Evolutionary conservation across 2,797 vertebrate species (phyloP), one percentile per base, ranked within the genome.

Genomic region (Myotis myotis): DNA sequence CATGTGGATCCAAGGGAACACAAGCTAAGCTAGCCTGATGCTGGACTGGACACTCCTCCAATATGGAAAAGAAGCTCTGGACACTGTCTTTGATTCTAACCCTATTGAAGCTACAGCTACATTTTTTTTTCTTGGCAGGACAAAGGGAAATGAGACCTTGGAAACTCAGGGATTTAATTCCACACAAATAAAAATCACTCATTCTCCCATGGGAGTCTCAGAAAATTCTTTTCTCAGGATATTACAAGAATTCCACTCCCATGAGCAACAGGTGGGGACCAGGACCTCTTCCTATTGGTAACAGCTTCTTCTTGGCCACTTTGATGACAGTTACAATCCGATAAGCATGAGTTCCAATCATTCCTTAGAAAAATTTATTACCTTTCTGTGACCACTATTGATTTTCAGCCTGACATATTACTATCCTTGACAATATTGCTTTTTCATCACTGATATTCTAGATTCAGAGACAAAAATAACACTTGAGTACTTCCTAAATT

Each of bases 341-440:
- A 2, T 87, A 89, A 93, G 41, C 57, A 16, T 91, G 60, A 90
- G 75, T 84, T 91, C 8, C 70, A 90, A 38, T 71, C 23, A 86
- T 72, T 96, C 66, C 94, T 95, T 88, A 89, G 82, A 93, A 86
- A 93, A 96, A 94, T 36, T 23, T 88, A 93, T 93, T 95, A 84
- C 36, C 13, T 68, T 87, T 94, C 51, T 57, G 51, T 84, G 70
- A 75, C 60, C 90, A 82, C 82, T 97, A 93, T 71, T 95, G 95
- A 97, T 95, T 96, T 95, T 92, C n/a, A 93, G 51, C 23, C 74
- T 92, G 78, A 92, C 49, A 85, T 87, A 93, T 72, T 93, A 87
- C 49, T 82, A 72, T 92, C 38, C 49, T 92, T 96, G 88, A 93
- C 68, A 84, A 74, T 91, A 91, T 78, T 66, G 76, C 78, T 89